These are phyloP conservation scores for Cyprinodon brontotheroides DNA, from an alignment of 2,113 vertebrate species.

Conservation along the genomic window DNA sequence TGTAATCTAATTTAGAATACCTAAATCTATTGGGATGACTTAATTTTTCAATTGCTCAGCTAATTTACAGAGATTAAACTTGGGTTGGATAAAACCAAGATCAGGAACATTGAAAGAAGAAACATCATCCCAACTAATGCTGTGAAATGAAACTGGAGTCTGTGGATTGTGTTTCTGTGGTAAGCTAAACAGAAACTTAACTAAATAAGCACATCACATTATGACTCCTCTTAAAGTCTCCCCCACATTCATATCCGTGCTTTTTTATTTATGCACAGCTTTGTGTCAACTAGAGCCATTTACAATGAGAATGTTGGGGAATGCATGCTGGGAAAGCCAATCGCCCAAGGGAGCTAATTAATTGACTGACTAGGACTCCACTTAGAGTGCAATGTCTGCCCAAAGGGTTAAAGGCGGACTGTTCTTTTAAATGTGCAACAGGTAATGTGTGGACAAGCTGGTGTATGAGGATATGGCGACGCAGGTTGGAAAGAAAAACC, in stretches of 20 bases:
- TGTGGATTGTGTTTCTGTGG: too few species aligned
- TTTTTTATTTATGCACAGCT: constrained; percentile 27
- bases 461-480: constrained; percentile 5
- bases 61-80: constrained; percentile 11
- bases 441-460: constrained; percentile 28
- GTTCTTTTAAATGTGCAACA: constrained; percentile 39
- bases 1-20: constrained; percentile 12
- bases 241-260: constrained; percentile 20
- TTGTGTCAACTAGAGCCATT: constrained; percentile 59
- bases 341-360: constrained; percentile 66
- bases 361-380: constrained; percentile 62
- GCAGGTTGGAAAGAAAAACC: constrained; percentile 50
- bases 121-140: neutral
- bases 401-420: constrained; percentile 34
- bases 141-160: neutral
- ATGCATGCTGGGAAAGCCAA: constrained; percentile 70
- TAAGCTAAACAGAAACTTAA: neutral
- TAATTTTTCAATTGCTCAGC: constrained; percentile 5
- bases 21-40: neutral
- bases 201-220: neutral
- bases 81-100: neutral
- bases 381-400: constrained; percentile 48
- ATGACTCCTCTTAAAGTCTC: constrained; percentile 4
- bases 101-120: neutral
- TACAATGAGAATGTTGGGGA: constrained; percentile 53